Percentiles rank a stretch among this genome's conserved stretches.
Conservation (phyloP, 2,888 invertebrate species). For the Drosophila incognita region DNA sequence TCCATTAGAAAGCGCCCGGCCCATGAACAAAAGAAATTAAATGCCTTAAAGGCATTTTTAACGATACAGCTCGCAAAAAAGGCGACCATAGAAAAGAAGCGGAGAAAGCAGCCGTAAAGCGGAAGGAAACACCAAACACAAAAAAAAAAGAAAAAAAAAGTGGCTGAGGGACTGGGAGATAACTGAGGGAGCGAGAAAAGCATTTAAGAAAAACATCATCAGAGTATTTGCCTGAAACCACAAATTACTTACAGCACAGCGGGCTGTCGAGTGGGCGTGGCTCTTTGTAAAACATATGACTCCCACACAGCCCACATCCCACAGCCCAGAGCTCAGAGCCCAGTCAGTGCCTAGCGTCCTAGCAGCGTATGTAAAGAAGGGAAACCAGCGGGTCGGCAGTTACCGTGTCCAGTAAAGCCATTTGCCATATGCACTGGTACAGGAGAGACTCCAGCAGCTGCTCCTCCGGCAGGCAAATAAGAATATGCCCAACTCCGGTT, state of each 20-base stretch:
- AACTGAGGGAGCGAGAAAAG: slow-evolving; percentile 58
- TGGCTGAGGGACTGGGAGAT: slow-evolving; percentile 5
- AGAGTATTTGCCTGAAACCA: slow-evolving; percentile 80
- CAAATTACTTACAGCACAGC: slow-evolving; percentile 80
- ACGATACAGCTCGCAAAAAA: slow-evolving; percentile 63
- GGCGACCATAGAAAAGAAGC: slow-evolving; percentile 45
- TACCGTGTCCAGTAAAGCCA: slow-evolving; percentile 63
- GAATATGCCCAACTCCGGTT: slow-evolving; percentile 41
- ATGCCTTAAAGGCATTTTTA: slow-evolving; percentile 80
- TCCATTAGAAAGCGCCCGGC: slow-evolving; percentile 57
- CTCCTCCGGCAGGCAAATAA: slow-evolving; percentile 47
- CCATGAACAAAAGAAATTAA: slow-evolving; percentile 80
- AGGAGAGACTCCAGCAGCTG: slow-evolving; percentile 28
- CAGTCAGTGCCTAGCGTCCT: slow-evolving; percentile 17
- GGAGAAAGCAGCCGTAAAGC: slow-evolving; percentile 38
- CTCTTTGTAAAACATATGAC: slow-evolving; percentile 53
- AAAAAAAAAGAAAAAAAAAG: neutral
- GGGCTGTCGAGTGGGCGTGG: slow-evolving; percentile 71
- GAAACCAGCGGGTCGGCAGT: slow-evolving; percentile 51
- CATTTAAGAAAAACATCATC: slow-evolving; percentile 81
- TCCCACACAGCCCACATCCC: slow-evolving; percentile 8
- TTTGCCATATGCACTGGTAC: slow-evolving; percentile 48
- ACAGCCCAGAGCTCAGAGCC: neutral
- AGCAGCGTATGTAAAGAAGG: slow-evolving; percentile 60
- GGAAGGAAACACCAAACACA: slow-evolving; percentile 36